Evolutionary conservation across 1,140 invertebrate genomes (phyloP).

Genomic region (Forficula auricularia): DNA sequence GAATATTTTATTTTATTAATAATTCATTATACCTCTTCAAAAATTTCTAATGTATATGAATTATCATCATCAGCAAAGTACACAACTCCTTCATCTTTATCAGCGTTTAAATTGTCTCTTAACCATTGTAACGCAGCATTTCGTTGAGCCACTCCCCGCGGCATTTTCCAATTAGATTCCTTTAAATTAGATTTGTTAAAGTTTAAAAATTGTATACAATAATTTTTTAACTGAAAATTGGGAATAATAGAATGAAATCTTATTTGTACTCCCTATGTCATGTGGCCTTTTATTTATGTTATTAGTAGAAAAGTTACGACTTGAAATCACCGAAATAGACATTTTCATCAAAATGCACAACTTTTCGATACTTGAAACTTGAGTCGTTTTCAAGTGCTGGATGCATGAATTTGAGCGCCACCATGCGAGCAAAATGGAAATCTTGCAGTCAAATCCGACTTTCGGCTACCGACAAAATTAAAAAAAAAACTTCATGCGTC

Average conservation of each 20-base stretch:
- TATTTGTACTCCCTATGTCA: slow-evolving; percentile 30
- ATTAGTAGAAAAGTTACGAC: too few relatives aligned
- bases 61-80: slow-evolving; percentile 99
- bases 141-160: slow-evolving; percentile 84
- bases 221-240: not conserved
- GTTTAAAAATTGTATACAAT: slow-evolving; percentile 1
- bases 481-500: too few relatives aligned
- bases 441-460: too few relatives aligned
- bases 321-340: too few relatives aligned
- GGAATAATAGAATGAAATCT: not conserved
- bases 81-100: slow-evolving; percentile 55
- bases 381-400: too few relatives aligned
- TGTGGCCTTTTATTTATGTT: too few relatives aligned
- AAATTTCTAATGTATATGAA: slow-evolving; percentile 74
- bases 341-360: too few relatives aligned
- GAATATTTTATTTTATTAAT: slow-evolving; percentile 1
- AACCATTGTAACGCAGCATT: slow-evolving; percentile 82
- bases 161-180: slow-evolving; percentile 77
- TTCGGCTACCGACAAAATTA: too few relatives aligned
- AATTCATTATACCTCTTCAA: slow-evolving; percentile 55
- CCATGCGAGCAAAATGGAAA: too few relatives aligned
- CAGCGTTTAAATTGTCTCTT: slow-evolving; percentile 37
- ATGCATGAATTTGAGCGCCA: too few relatives aligned
- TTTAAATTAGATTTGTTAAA: slow-evolving; percentile 15
- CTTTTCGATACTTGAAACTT: too few relatives aligned